These are phyloP conservation scores for Melanostigma gelatinosum DNA, from an alignment of 2,113 vertebrate genomes.

Conservation along the genomic window DNA sequence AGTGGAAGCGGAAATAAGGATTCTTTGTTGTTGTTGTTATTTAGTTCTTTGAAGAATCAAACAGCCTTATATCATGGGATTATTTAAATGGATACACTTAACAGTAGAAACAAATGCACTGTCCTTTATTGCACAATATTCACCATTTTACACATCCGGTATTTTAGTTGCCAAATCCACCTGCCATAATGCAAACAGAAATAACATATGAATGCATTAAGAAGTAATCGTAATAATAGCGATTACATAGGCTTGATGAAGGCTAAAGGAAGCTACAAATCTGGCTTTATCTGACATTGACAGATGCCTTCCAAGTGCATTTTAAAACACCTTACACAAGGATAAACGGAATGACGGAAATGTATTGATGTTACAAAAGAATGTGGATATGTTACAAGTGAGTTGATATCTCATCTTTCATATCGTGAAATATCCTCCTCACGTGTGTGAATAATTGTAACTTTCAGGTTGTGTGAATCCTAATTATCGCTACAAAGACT, in stretches of 20 bases:
- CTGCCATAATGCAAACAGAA: not conserved
- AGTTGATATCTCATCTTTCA: not conserved
- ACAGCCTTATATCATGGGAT: not conserved
- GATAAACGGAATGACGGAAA: not conserved
- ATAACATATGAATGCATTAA: not conserved
- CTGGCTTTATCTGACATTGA: not conserved
- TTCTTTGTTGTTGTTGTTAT: not conserved
- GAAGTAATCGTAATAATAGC: not conserved
- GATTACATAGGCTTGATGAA: not conserved
- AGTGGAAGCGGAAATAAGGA: not conserved
- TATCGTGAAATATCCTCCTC: slow-evolving; percentile 2
- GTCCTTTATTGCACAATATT: not conserved
- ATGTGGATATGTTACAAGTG: not conserved
- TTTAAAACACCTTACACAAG: not conserved
- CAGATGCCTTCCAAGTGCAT: not conserved
- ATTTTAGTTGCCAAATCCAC: not conserved
- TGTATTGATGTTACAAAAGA: not conserved
- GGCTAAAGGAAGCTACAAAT: no score
- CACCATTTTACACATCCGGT: not conserved
- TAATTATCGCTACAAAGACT: slow-evolving; percentile 39
- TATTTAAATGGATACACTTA: not conserved
- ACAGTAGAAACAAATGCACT: not conserved
- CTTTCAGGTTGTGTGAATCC: slow-evolving; percentile 9
- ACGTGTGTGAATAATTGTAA: slow-evolving; percentile 14
- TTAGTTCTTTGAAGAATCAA: not conserved